These are phyloP conservation scores for Gopherus evgoodei DNA, from an alignment of 2,113 vertebrate species.

Conservation along the genomic window DNA sequence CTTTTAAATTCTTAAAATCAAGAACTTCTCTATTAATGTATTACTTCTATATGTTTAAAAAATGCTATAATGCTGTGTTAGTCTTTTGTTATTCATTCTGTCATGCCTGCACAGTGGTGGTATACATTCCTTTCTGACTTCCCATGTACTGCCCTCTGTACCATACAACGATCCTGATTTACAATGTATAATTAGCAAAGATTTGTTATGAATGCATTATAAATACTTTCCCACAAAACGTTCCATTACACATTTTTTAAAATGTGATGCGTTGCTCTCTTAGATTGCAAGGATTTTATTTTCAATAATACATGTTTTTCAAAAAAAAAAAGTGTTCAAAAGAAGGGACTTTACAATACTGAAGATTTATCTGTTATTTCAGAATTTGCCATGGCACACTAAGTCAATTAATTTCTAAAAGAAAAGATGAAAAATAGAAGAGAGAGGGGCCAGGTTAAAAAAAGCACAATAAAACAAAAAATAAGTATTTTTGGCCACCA, in stretches of 20 bases:
- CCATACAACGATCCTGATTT: not conserved
- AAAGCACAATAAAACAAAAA: not conserved
- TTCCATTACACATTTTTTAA: not conserved
- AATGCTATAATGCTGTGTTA: not conserved
- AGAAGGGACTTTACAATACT: not conserved
- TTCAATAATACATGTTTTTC: not conserved
- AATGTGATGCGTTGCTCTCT: not conserved
- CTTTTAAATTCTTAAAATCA: not conserved
- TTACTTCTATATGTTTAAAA: not conserved
- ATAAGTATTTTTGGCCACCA: not conserved
- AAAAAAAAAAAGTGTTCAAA: no score
- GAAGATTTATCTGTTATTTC: not conserved
- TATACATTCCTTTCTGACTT: not conserved
- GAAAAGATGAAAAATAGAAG: not conserved
- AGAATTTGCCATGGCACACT: not conserved
- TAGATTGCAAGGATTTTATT: not conserved
- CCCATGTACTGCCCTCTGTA: not conserved
- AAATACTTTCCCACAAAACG: not conserved
- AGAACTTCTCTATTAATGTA: not conserved
- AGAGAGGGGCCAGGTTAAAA: not conserved
- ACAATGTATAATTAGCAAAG: not conserved
- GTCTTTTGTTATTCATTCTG: not conserved
- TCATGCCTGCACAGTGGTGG: not conserved
- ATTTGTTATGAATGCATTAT: not conserved
- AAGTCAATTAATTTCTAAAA: not conserved